Percentiles rank a stretch among this genome's conserved stretches.
phyloP scores from a whole-genome alignment of 2,797 vertebrate species.

The Chelmon rostratus region DNA sequence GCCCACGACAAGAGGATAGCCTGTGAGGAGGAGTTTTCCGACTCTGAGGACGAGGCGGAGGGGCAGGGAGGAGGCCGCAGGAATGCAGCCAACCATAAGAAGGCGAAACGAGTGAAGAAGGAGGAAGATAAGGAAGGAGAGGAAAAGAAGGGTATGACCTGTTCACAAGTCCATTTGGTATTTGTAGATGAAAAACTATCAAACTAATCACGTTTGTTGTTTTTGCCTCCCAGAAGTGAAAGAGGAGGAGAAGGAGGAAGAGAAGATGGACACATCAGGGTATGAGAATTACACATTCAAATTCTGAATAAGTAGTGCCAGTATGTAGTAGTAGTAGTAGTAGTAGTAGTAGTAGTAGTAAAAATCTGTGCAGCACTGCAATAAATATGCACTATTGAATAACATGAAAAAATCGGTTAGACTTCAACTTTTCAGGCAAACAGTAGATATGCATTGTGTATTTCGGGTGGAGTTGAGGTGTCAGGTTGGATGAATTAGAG shows the following conservation, averaged over 20 bases:
- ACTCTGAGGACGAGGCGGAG: slow-evolving; percentile 95
- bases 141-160: slow-evolving; percentile 92
- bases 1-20: slow-evolving; percentile 97
- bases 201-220: not conserved
- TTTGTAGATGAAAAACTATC: no score
- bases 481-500: not conserved
- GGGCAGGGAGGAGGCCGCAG: slow-evolving; percentile 91
- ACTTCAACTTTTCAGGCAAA: no score
- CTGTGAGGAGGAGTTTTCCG: slow-evolving; percentile 97
- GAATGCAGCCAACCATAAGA: slow-evolving; percentile 95
- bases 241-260: slow-evolving; percentile 94
- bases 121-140: slow-evolving; percentile 96
- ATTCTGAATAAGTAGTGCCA: not conserved
- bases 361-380: not conserved
- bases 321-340: no score
- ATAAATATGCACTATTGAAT: not conserved
- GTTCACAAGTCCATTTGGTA: fast-evolving
- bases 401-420: no score
- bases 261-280: slow-evolving; percentile 96
- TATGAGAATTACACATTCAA: slow-evolving; percentile 65
- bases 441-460: no score
- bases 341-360: no score
- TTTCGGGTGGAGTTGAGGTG: no score
- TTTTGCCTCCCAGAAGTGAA: slow-evolving; percentile 87
- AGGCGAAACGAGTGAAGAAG: slow-evolving; percentile 93